A percentile compares a stretch with the other conserved stretches of the same genome.
phyloP scores from a whole-genome alignment of 2,797 vertebrate genomes.

The Cichlasoma orientale region DNA sequence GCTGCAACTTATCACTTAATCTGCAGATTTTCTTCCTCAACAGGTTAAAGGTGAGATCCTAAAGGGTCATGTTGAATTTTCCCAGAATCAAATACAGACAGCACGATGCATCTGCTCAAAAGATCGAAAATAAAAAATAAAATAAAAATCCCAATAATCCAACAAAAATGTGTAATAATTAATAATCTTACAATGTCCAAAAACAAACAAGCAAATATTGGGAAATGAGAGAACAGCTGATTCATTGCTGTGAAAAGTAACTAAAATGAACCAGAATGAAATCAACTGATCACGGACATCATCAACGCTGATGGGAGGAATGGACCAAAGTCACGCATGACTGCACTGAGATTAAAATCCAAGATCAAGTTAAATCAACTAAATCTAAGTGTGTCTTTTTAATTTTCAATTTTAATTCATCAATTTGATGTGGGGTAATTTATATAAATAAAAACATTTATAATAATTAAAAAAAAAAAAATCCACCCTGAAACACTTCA shows the following conservation, averaged over 20 bases:
- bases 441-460: background rate
- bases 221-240: background rate
- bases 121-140: too few relatives aligned
- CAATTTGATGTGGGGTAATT: background rate
- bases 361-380: background rate
- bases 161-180: too few relatives aligned
- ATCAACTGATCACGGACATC: background rate
- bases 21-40: background rate
- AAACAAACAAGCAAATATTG: background rate
- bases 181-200: background rate
- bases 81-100: background rate
- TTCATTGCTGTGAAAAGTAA: background rate
- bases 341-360: background rate
- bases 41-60: fast-evolving
- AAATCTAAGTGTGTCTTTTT: background rate
- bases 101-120: background rate
- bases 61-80: background rate
- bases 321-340: background rate
- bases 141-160: too few relatives aligned
- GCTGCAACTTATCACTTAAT: background rate
- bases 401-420: background rate
- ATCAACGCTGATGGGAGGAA: background rate
- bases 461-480: background rate
- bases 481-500: background rate
- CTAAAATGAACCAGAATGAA: background rate